Conservation (phyloP, 92 coral and sea anemone genomes). For the Phymanthus crucifer region DNA sequence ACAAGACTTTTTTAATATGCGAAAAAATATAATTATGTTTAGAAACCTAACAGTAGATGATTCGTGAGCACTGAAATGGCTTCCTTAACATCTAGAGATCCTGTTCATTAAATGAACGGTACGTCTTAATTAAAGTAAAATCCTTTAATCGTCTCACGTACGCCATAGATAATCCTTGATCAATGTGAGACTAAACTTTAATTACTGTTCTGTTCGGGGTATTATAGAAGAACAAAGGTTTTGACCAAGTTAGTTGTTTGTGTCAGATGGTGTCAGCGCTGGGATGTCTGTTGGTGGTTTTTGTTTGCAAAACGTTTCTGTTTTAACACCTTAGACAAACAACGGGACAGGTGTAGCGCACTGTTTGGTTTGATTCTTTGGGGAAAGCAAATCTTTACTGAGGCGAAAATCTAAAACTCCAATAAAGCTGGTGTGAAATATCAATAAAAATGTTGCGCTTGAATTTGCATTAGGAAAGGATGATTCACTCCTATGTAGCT, state of each 20-base stretch:
- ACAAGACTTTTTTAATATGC: too few relatives aligned
- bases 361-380: background rate
- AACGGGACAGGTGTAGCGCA: constrained; percentile 25
- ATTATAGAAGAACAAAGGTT: constrained; percentile 42
- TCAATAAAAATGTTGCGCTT: background rate
- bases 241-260: constrained; percentile 20
- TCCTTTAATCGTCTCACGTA: constrained; percentile 13
- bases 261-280: constrained; percentile 13
- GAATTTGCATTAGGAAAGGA: background rate
- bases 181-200: constrained; percentile 21
- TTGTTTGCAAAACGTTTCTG: constrained; percentile 30
- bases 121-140: constrained; percentile 26
- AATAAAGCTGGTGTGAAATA: background rate
- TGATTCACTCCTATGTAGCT: background rate
- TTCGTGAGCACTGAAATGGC: constrained; percentile 15
- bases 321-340: constrained; percentile 22
- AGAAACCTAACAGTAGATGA: background rate
- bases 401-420: background rate
- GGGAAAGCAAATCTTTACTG: background rate
- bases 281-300: constrained; percentile 20
- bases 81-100: background rate
- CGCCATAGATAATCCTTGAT: constrained; percentile 23
- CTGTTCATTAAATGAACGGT: constrained; percentile 16
- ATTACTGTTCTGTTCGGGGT: constrained; percentile 34
- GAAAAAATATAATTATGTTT: too few relatives aligned